phyloP scores from a whole-genome alignment of 1,140 invertebrate genomes.

The Eumeta japonica region DNA sequence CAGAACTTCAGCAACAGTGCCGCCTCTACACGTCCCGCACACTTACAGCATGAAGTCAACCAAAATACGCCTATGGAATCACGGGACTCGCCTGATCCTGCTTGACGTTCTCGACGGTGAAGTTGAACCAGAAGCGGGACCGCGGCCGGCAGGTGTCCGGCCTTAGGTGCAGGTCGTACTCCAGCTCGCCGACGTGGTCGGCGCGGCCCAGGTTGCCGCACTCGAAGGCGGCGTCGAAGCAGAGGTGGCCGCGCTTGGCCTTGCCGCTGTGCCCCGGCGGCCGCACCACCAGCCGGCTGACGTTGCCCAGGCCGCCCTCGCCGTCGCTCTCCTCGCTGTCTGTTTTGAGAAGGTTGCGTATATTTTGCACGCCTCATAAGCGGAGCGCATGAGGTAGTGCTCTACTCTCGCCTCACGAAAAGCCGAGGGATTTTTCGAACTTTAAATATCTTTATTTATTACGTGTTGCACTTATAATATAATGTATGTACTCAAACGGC shows the following conservation, averaged over 20 bases:
- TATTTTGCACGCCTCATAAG: too few species aligned
- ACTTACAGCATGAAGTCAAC: neutral
- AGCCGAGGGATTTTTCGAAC: neutral
- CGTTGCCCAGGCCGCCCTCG: constrained; percentile 91
- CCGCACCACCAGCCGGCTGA: constrained; percentile 87
- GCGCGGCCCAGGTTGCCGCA: constrained; percentile 95
- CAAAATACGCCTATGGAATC: neutral
- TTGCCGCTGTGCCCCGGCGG: constrained; percentile 93
- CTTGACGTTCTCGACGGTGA: constrained; percentile 94
- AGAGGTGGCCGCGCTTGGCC: constrained; percentile 84
- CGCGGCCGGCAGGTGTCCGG: constrained; percentile 95
- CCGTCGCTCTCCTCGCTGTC: constrained; percentile 95
- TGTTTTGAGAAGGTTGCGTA: constrained; percentile 40
- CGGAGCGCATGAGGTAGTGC: too few species aligned
- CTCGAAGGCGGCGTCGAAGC: constrained; percentile 97
- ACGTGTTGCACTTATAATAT: neutral
- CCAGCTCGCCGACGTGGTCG: constrained; percentile 89
- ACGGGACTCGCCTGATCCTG: constrained; percentile 72
- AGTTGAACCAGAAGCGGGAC: constrained; percentile 95
- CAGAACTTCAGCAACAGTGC: neutral
- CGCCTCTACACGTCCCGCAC: neutral
- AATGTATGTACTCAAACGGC: too few species aligned
- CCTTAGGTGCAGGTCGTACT: constrained; percentile 94
- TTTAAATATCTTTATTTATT: too few species aligned
- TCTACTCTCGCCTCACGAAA: too few species aligned